Evolutionary conservation across 2,888 invertebrate genomes (phyloP).

Genomic region (Phorcus lineatus): DNA sequence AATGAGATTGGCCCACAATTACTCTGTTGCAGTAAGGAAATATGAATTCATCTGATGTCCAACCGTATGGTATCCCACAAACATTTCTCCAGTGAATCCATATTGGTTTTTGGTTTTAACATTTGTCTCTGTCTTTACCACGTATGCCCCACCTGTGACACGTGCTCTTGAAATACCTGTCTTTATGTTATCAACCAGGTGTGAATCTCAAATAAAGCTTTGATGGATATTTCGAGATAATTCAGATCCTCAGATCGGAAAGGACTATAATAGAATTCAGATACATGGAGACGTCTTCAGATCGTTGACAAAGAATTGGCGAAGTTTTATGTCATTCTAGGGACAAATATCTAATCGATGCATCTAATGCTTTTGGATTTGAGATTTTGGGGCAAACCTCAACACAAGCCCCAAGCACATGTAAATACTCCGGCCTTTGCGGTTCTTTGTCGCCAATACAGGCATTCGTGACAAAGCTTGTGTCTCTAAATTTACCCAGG

Average conservation of each 20-base stretch:
- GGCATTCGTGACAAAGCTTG: background rate
- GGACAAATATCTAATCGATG: conserved; percentile 3
- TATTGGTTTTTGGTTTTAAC: too few relatives aligned
- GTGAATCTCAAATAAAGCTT: too few relatives aligned
- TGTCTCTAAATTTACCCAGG: background rate
- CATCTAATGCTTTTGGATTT: background rate
- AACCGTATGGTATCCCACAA: too few relatives aligned
- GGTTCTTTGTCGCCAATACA: background rate
- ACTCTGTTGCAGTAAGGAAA: too few relatives aligned
- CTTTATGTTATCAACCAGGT: too few relatives aligned
- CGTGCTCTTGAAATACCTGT: too few relatives aligned
- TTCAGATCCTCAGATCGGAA: background rate
- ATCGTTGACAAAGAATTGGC: background rate
- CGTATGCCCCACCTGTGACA: too few relatives aligned
- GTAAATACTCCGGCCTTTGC: background rate
- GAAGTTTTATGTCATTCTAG: background rate
- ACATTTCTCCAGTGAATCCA: too few relatives aligned
- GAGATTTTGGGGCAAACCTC: background rate
- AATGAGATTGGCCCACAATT: too few relatives aligned
- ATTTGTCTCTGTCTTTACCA: too few relatives aligned
- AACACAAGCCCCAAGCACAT: background rate
- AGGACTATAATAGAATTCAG: background rate
- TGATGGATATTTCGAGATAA: too few relatives aligned
- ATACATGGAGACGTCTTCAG: background rate
- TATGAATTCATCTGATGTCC: too few relatives aligned